These are phyloP conservation scores for Teleopsis dalmanni DNA, from an alignment of 1,140 invertebrate genomes.

Conservation along the genomic window DNA sequence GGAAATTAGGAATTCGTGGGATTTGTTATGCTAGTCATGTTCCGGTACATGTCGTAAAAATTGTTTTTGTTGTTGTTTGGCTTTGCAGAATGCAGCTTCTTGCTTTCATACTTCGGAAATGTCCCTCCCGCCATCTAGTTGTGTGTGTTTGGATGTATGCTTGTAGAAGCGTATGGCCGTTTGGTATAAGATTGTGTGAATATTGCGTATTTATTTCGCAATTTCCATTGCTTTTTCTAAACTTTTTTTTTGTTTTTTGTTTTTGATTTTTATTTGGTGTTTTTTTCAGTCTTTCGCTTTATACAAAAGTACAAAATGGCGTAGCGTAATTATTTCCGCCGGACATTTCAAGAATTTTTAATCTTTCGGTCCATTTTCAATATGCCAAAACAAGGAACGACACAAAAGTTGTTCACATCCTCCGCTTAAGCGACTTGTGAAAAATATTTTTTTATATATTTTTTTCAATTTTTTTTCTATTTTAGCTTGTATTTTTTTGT, in stretches of 20 bases:
- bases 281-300: background rate
- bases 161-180: too few relatives aligned
- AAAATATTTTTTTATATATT: background rate
- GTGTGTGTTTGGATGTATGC: too few relatives aligned
- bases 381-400: too few relatives aligned
- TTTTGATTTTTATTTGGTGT: background rate
- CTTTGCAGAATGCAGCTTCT: background rate
- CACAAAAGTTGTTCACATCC: background rate
- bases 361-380: background rate
- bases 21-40: conserved; percentile 8
- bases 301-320: background rate
- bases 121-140: too few relatives aligned
- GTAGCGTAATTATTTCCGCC: conserved; percentile 7
- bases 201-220: background rate
- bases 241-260: background rate
- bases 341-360: conserved; percentile 8
- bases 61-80: background rate
- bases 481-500: background rate
- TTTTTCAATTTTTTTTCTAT: background rate
- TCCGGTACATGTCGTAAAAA: conserved; percentile 10
- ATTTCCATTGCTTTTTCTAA: background rate
- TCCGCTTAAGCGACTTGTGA: background rate
- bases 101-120: background rate
- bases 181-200: too few relatives aligned
- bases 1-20: too few relatives aligned